Evolutionary conservation across 2,113 vertebrate species (phyloP), one percentile per base, ranked within the genome.

Genomic region (Crotalus helleri): DNA sequence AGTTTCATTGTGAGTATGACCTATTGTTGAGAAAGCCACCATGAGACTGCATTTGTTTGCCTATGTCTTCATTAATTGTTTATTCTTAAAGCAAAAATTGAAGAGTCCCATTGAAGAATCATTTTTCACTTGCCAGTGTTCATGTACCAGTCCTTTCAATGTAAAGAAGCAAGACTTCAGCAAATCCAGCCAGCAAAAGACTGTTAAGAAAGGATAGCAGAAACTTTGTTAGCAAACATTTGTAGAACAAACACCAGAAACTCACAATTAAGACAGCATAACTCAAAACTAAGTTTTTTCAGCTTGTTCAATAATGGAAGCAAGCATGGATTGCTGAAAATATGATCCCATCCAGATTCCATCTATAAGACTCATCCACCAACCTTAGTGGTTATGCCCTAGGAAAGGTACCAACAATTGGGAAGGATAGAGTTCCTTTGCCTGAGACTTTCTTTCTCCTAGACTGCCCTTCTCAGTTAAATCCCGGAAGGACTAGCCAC

Each of bases 151-250:
- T 98, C 92, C 21, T 94, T 92, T 99, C 98, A 0, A 98, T 97
- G 93, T 98, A 98, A 69, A 99, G 92, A 95, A 98, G 97, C 96
- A 99, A 95, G 54, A 98, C 98, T 96, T 99, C 99, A 89, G 98
- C 99, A 46, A 97, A 94, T 15, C 97, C 98, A 81, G 98, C 96
- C 3, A 98, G 74, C 91, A 99, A 94, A 94, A 99, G 97, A 95
- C 99, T 99, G 98, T 29, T 95, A 97, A 95, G 64, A 96, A 94
- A 96, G 53, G 23, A 95, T 2, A 91, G 39, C 85, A 95, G 94
- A 93, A 94, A 92, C 17, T 92, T 95, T 74, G 96, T 91, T 58
- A 85, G 92, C 55, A 44, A 85, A 90, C 92, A 46, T 61, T 87
- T n/a, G 92, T 57, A 58, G 59, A 7, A 13, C 59, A 55, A 44